Evolutionary conservation across 2,888 invertebrate species (phyloP), one percentile per base, ranked within the genome.

Genomic region (Dermolepida albohirtum): DNA sequence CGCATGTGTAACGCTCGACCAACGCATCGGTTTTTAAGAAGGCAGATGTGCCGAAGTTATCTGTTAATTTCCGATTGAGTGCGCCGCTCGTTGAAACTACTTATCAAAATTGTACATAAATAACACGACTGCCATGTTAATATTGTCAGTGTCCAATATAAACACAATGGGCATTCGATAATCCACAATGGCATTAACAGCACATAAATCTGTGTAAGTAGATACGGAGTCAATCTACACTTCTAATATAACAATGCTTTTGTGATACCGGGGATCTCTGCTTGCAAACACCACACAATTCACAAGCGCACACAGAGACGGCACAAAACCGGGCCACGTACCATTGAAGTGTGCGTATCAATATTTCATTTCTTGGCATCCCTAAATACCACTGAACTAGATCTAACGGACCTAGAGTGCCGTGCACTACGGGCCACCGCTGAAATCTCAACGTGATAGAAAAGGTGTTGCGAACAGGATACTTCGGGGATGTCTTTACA

Each of bases 191-290:
- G 80, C 77, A 81, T 82, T 82, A 82, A 80, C 80, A 80, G 79
- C 71, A 81, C 80, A 82, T 83, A 83, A 83, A 83, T 83, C 81
- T 80, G 73, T 71, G 76, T 78, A 79, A 80, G 76, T 79, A 79
- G 76, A 77, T 78, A 74, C 29, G 22, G 72, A 78, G 78, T 79
- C 80, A 78, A 79, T 80, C 78, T 74, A 76, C 78, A 77, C 76
- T 77, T 75, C n/a, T 74, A 70, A 73, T 70, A 72, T 76, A 76
- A 76, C 76, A 69, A 71, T 69, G 57, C 74, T 67, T 34, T 72
- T 64, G 71, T 72, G 62, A 54, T 68, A 64, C 67, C 14, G 63
- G 69, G 72, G 70, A 72, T 74, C 67, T 70, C 66, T 78, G 80
- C 78, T 78, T 78, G 77, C 79, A 79, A 79, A 79, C 79, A 79